Percentiles rank a stretch among this genome's conserved stretches.
Conservation (phyloP, 2,797 vertebrate species). For the Vireo griseus region DNA sequence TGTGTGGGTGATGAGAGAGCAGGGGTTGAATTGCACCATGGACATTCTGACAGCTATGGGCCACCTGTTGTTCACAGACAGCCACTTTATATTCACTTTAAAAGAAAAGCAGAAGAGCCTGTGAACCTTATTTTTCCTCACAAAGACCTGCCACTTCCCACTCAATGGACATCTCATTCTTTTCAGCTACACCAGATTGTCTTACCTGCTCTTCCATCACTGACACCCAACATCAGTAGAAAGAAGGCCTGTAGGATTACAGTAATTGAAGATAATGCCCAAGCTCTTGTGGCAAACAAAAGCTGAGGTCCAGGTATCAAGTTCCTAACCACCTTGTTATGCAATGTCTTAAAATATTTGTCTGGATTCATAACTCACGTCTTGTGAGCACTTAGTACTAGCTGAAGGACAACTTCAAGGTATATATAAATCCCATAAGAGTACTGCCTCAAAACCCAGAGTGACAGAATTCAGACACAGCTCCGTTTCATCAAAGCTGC, state of each 20-base stretch:
- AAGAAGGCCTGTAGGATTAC: not conserved
- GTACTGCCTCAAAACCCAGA: not conserved
- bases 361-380: not conserved
- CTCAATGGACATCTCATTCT: not conserved
- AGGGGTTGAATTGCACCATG: not conserved
- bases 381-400: not conserved
- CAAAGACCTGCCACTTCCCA: not conserved
- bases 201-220: slow-evolving; percentile 19
- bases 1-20: not conserved
- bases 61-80: not conserved
- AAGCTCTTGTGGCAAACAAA: not conserved
- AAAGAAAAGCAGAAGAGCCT: not conserved
- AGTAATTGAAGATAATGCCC: not conserved
- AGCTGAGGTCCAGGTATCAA: not conserved
- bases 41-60: not conserved
- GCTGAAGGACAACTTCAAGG: not conserved
- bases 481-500: not conserved
- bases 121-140: not conserved
- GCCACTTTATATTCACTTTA: not conserved
- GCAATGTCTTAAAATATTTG: not conserved
- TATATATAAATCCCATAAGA: not conserved
- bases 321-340: not conserved
- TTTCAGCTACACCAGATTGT: not conserved
- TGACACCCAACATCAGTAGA: not conserved
- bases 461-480: not conserved